phyloP scores from a whole-genome alignment of 2,888 invertebrate species.

The Parelbella ahira region DNA sequence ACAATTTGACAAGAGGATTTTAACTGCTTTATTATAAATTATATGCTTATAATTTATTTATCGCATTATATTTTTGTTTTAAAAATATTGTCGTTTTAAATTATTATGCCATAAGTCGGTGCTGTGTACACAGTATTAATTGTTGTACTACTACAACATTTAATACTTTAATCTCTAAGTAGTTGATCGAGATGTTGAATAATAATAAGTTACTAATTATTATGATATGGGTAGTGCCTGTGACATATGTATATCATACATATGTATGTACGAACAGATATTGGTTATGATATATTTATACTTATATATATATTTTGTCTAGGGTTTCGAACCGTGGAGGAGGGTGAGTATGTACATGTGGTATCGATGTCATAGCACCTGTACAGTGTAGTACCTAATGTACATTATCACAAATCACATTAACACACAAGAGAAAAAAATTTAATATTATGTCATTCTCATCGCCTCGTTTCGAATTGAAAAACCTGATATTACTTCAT shows the following conservation, averaged over 20 bases:
- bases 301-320: slow-evolving; percentile 45
- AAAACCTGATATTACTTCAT: slow-evolving; percentile 9
- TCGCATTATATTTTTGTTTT: no score
- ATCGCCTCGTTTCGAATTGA: slow-evolving; percentile 4
- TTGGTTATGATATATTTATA: slow-evolving; percentile 1
- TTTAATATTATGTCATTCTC: not conserved
- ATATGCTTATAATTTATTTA: no score
- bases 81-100: no score
- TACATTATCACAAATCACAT: slow-evolving; percentile 19
- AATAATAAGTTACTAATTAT: no score
- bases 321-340: slow-evolving; percentile 66
- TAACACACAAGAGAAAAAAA: slow-evolving; percentile 17
- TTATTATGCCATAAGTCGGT: no score
- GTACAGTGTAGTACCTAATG: slow-evolving; percentile 28
- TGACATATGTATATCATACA: not conserved
- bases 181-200: no score
- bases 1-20: no score
- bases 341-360: slow-evolving; percentile 58
- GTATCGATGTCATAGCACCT: slow-evolving; percentile 33
- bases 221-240: no score
- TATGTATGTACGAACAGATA: not conserved
- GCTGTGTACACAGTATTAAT: no score
- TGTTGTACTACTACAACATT: no score
- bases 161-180: no score
- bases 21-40: no score